These are phyloP conservation scores for Venustaconcha ellipsiformis DNA, from an alignment of 1,140 invertebrate species.

Conservation along the genomic window DNA sequence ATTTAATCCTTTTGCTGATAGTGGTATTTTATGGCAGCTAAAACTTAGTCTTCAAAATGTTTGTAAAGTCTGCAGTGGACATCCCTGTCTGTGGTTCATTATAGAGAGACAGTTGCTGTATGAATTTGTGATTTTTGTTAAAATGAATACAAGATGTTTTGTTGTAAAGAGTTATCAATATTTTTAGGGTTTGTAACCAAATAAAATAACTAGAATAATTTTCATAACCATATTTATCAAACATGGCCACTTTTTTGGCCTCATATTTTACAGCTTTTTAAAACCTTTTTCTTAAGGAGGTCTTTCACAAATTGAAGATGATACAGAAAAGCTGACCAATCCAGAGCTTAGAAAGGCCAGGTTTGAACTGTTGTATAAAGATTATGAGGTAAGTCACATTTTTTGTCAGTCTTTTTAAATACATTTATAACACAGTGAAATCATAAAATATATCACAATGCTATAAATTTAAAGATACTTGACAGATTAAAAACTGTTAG, in stretches of 20 bases:
- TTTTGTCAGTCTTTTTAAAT: background rate
- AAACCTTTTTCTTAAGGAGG: constrained; percentile 44
- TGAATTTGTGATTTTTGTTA: no score
- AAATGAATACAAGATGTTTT: background rate
- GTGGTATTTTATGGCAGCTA: no score
- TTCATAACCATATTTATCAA: background rate
- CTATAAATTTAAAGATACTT: no score
- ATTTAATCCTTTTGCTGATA: no score
- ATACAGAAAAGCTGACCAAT: constrained; percentile 47
- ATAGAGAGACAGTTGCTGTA: no score
- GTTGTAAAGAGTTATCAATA: background rate
- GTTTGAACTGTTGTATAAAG: constrained; percentile 63
- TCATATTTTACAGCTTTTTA: background rate
- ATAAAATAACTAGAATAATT: background rate
- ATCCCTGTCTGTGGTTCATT: no score
- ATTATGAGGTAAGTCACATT: constrained; percentile 59
- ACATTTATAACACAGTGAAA: no score
- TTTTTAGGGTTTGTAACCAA: background rate
- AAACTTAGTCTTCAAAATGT: no score
- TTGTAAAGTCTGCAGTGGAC: no score
- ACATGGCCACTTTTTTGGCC: background rate
- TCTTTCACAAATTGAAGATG: constrained; percentile 53
- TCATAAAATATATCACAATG: no score
- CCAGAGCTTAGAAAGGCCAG: constrained; percentile 59
- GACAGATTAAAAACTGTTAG: no score